Conservation (phyloP, 2,797 vertebrate species). For the Melanotaenia trifasciata region DNA sequence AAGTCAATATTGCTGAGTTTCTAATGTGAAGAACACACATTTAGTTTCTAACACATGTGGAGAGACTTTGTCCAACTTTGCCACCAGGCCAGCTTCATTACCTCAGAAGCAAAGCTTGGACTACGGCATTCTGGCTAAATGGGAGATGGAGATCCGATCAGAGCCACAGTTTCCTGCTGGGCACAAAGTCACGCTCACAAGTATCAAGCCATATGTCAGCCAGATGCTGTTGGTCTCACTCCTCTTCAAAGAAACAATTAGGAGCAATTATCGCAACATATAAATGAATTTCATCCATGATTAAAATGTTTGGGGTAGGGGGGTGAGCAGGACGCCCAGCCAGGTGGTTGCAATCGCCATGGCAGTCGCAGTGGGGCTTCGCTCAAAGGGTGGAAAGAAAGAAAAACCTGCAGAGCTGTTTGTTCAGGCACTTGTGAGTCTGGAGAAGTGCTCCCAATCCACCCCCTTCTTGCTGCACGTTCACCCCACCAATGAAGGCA, state of each 20-base stretch:
- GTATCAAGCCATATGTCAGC: conserved; percentile 73
- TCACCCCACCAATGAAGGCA: conserved; percentile 67
- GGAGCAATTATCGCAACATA: conserved; percentile 84
- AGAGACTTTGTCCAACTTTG: conserved; percentile 43
- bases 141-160: conserved; percentile 58
- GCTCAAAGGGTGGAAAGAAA: conserved; percentile 54
- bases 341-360: conserved; percentile 86
- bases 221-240: conserved; percentile 78
- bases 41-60: conserved; percentile 32
- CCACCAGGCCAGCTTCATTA: conserved; percentile 47
- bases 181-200: conserved; percentile 69
- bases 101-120: conserved; percentile 31
- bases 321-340: conserved; percentile 47
- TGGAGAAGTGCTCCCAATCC: conserved; percentile 74
- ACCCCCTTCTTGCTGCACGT: conserved; percentile 34
- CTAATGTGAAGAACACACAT: conserved; percentile 50
- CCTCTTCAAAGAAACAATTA: conserved; percentile 88
- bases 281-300: conserved; percentile 86
- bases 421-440: conserved; percentile 79
- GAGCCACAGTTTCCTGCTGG: conserved; percentile 66
- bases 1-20: conserved; percentile 34
- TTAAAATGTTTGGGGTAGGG: conserved; percentile 78
- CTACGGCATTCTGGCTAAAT: conserved; percentile 47
- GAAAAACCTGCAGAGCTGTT: conserved; percentile 77
- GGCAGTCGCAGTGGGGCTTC: conserved; percentile 69